Evolutionary conservation across 2,113 vertebrate species (phyloP).

Genomic region (Psittacara wagleri): DNA sequence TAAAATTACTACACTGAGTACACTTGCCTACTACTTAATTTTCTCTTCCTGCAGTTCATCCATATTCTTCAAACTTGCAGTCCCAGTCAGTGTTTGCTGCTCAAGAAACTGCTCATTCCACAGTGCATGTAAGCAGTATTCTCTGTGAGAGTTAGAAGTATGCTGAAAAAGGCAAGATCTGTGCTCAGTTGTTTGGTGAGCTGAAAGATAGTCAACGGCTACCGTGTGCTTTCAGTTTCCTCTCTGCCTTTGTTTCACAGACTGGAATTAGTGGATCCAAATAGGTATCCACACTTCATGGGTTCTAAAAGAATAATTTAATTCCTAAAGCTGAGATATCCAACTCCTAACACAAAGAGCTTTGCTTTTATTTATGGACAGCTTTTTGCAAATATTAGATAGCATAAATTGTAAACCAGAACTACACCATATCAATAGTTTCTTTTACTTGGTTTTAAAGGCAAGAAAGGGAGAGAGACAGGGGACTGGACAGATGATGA

Average conservation of each 20-base stretch:
- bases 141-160: background rate
- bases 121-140: background rate
- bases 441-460: constrained; percentile 1
- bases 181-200: background rate
- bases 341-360: background rate
- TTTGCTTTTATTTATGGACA: background rate
- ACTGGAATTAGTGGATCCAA: background rate
- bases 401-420: background rate
- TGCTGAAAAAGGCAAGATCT: background rate
- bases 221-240: background rate
- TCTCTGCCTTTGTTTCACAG: background rate
- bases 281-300: background rate
- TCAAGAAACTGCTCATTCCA: background rate
- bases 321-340: background rate
- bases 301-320: background rate
- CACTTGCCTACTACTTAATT: background rate
- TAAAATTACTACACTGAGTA: background rate
- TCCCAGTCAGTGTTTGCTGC: background rate
- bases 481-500: background rate
- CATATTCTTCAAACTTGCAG: background rate
- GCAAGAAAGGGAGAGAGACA: background rate
- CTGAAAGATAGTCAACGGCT: background rate
- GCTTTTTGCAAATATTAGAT: background rate
- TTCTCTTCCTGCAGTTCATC: background rate
- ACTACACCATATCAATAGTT: background rate